Conservation (phyloP, 2,797 vertebrate species). For the Merluccius polli region DNA sequence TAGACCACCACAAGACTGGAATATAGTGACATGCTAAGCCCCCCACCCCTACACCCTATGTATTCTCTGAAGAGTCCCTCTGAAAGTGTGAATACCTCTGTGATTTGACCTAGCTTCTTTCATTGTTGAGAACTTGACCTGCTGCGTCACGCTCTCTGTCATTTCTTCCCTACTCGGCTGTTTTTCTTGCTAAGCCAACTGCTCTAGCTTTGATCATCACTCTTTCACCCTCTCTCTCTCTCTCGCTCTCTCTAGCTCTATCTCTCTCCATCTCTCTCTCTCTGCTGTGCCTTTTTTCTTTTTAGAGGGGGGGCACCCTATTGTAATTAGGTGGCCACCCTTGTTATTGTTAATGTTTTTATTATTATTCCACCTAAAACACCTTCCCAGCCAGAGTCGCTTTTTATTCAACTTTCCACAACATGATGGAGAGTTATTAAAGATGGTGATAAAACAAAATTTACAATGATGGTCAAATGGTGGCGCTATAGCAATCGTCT, state of each 20-base stretch:
- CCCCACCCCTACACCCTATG: neutral
- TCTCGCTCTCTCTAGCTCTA: neutral
- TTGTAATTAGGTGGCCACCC: no score
- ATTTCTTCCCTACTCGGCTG: neutral
- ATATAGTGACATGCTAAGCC: neutral
- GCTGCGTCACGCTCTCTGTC: neutral
- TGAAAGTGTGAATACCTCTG: neutral
- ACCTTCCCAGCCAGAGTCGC: no score
- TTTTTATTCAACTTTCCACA: no score
- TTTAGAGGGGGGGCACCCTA: no score
- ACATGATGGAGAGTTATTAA: no score
- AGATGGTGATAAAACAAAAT: no score
- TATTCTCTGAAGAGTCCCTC: neutral
- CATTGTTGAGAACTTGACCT: slow-evolving; percentile 7
- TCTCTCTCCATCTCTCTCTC: neutral
- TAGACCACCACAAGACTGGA: neutral
- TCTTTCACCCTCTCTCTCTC: neutral
- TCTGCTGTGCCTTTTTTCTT: neutral
- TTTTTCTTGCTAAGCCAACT: neutral
- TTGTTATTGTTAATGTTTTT: no score
- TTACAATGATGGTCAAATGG: no score
- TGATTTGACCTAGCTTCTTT: slow-evolving; percentile 10
- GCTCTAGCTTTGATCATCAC: neutral
- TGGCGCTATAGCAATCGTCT: no score
- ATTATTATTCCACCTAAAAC: no score